Base-by-base conservation (phyloP, 2,888 invertebrate genomes). In the Corbicula japonica region DNA sequence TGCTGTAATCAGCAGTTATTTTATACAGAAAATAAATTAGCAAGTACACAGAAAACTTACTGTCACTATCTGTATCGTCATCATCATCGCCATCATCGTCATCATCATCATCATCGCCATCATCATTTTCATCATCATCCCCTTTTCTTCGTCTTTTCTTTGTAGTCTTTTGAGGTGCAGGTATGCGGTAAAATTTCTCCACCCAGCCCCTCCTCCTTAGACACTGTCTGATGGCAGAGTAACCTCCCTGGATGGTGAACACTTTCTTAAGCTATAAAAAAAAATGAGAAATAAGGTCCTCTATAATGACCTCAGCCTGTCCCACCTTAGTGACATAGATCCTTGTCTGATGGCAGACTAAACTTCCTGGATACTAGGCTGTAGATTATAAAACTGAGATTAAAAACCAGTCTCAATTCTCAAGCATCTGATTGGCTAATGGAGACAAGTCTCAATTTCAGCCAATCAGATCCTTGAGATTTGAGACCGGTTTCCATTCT, bases 241-340 rank as follows among this genome's bases (percentile, higher is more conserved):
- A 94, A 4, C 93, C 93, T 5, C 94, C 94, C 71, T 93, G 92
- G 23, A 94, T 93, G 2, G 92, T 93, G 85, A 94, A 94, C 34
- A 94, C 89, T 84, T 92, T 92, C 34, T 90, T 89, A 69, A 89
- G 85, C 93, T 93, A 86, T 6, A 76, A 52, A 38, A 38, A n/a
- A n/a, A n/a, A n/a, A n/a, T n/a, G n/a, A n/a, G n/a, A n/a, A n/a
- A n/a, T n/a, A n/a, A n/a, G n/a, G n/a, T n/a, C n/a, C n/a, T n/a
- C n/a, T n/a, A n/a, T n/a, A n/a, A n/a, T n/a, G n/a, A n/a, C n/a
- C n/a, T n/a, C n/a, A n/a, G n/a, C n/a, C n/a, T n/a, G n/a, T n/a
- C n/a, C n/a, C n/a, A n/a, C n/a, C n/a, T n/a, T n/a, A n/a, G n/a
- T n/a, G n/a, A n/a, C n/a, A n/a, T n/a, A n/a, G n/a, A n/a, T n/a